Percentiles rank a stretch among this genome's conserved stretches.
Conservation (phyloP, 2,888 invertebrate genomes). For the Andrena hattorfiana region DNA sequence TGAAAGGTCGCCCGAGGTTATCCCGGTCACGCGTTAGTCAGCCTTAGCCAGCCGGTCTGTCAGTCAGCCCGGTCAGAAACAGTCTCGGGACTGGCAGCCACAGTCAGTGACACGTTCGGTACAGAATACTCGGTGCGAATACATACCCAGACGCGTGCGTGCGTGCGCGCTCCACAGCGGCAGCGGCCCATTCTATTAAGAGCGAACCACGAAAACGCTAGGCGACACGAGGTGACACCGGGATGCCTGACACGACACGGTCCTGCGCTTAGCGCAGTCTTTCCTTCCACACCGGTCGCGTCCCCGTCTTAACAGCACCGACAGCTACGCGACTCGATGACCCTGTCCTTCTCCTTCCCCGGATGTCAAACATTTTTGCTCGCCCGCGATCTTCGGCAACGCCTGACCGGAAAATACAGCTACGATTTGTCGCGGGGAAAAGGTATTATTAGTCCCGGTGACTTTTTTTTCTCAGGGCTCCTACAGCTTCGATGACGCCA, state of each 20-base stretch:
- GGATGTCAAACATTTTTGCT: constrained; percentile 61
- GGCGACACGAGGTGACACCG: constrained; percentile 78
- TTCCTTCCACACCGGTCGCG: constrained; percentile 57
- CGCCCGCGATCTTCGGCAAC: not conserved
- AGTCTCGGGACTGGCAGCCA: constrained; percentile 47
- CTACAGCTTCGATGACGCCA: no score
- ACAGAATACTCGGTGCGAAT: constrained; percentile 66
- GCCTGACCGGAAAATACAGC: constrained; percentile 15
- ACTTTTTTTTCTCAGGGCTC: not conserved
- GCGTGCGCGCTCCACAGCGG: not conserved
- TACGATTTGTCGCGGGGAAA: constrained; percentile 7
- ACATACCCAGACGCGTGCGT: constrained; percentile 29
- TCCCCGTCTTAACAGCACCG: constrained; percentile 60
- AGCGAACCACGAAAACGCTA: constrained; percentile 74
- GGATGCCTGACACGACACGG: constrained; percentile 82
- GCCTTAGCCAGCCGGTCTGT: constrained; percentile 68
- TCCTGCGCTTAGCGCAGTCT: constrained; percentile 79
- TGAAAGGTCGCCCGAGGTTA: constrained; percentile 63
- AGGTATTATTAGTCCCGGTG: constrained; percentile 45
- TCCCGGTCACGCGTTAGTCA: constrained; percentile 77
- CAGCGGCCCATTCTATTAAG: constrained; percentile 78
- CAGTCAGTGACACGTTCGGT: constrained; percentile 68
- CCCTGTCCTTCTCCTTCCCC: constrained; percentile 79
- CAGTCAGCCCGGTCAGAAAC: constrained; percentile 66
- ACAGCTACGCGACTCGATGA: constrained; percentile 66